Evolutionary conservation across 2,797 vertebrate species (phyloP).

Genomic region (Phoeniculus purpureus): DNA sequence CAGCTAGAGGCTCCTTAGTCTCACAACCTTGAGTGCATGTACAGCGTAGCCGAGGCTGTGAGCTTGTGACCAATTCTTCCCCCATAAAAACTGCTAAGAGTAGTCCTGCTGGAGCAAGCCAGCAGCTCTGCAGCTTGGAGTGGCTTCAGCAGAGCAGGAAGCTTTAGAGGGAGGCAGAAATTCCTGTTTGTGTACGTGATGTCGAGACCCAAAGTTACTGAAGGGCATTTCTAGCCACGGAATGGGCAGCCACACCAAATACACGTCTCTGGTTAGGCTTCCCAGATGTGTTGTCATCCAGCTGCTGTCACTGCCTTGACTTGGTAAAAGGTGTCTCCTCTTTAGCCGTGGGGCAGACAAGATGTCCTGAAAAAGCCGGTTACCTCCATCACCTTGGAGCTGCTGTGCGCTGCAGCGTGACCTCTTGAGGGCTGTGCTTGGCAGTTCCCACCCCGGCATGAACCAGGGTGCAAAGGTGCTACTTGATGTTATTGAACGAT

Average conservation of each 20-base stretch:
- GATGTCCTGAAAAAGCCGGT: conserved; percentile 23
- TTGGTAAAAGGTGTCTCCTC: conserved; percentile 79
- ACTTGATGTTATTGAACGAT: neutral
- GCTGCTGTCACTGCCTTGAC: conserved; percentile 70
- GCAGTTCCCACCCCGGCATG: neutral
- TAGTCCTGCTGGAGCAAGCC: conserved; percentile 17
- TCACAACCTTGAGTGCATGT: conserved; percentile 26
- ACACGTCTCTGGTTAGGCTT: neutral
- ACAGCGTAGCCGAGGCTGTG: conserved; percentile 13
- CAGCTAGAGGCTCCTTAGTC: conserved; percentile 61
- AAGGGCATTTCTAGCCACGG: conserved; percentile 25
- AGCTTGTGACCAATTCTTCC: conserved; percentile 34
- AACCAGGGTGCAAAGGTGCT: neutral
- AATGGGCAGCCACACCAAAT: conserved; percentile 44
- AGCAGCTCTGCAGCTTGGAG: neutral
- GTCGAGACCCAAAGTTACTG: conserved; percentile 21
- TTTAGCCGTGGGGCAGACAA: conserved; percentile 29
- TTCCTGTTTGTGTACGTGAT: neutral
- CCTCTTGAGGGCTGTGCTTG: neutral
- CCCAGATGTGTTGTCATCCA: neutral
- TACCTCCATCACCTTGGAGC: neutral
- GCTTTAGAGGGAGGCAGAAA: conserved; percentile 26
- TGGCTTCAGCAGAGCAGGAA: neutral
- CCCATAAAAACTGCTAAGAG: conserved; percentile 20
- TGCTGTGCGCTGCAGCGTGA: neutral